These are phyloP conservation scores for Craniophora ligustri DNA, from an alignment of 2,888 invertebrate species.

Conservation along the genomic window DNA sequence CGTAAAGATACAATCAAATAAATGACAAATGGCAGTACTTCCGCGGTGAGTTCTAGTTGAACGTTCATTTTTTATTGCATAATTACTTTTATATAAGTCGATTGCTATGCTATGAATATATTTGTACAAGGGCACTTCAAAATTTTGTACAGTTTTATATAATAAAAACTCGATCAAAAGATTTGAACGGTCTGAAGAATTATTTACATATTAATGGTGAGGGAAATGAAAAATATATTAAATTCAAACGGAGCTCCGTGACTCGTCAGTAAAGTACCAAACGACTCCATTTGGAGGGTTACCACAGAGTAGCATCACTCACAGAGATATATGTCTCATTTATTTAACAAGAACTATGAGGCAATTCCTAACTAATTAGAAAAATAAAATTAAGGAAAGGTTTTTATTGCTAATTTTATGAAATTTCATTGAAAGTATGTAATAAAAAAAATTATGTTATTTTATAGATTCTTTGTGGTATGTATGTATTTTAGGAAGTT, in stretches of 20 bases:
- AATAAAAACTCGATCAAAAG: constrained; percentile 60
- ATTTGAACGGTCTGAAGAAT: constrained; percentile 70
- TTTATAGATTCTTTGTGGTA: no score
- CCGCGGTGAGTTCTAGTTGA: constrained; percentile 21
- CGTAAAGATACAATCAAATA: constrained; percentile 31
- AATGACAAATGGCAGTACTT: constrained; percentile 34
- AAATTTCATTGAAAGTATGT: no score
- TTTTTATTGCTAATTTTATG: no score
- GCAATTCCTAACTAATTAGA: no score
- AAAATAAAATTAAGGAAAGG: no score
- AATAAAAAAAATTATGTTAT: no score
- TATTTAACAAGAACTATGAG: background rate
- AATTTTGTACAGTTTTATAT: constrained; percentile 31
- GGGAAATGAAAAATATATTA: constrained; percentile 88
- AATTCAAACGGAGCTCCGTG: constrained; percentile 86
- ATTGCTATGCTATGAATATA: constrained; percentile 28
- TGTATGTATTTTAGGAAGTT: no score
- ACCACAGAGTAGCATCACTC: constrained; percentile 71
- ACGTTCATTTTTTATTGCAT: constrained; percentile 17
- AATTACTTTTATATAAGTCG: constrained; percentile 2
- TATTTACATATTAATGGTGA: constrained; percentile 86
- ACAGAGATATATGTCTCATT: constrained; percentile 19
- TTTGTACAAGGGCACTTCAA: constrained; percentile 38
- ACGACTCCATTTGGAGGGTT: constrained; percentile 86
- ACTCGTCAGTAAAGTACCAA: constrained; percentile 87